Evolutionary conservation across 2,888 invertebrate species (phyloP), one percentile per base, ranked within the genome.

Genomic region (Empis livida): DNA sequence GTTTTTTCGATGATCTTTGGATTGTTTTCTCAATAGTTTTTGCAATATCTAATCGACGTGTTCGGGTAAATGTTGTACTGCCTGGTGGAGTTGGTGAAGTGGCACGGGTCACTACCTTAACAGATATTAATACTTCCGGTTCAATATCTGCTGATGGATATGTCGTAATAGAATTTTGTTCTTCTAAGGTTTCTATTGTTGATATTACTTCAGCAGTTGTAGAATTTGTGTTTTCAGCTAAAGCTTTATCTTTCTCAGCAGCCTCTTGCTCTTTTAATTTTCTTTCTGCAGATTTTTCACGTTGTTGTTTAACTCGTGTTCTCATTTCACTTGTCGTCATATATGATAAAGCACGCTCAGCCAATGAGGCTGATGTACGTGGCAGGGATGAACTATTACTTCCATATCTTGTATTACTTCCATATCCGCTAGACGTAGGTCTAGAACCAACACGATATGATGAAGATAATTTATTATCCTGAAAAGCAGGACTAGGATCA

Each of bases 1-100:
- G 73, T 53, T 71, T 73, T 49, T 65, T 73, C 50, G 74, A 78
- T 2, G 76, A 69, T 39, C 80, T 71, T 11, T 73, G 75, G n/a
- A 83, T 70, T 45, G 79, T 79, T 63, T 80, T 83, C 64, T 86
- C 82, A 43, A 82, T 71, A 5, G 80, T 77, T 61, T 83, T 81
- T 8, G 84, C 82, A 59, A 83, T 74, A 55, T 87, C 87, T 1
- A 79, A 77, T 61, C 86, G 73, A 55, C 82, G 75, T 20, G 76
- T 77, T 53, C 84, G 72, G 10, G 80, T 70, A 53, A 79, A 80
- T 1, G 79, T 76, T 1, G 80, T 78, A 2, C 55, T 44, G 27
- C 63, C 62, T 1, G 82, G 80, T 5, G 82, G 80, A 0, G 82
- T 84, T 1, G 88, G 88, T 15, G 88, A 89, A 1, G 88, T 88